A percentile compares a stretch with the other conserved stretches of the same genome.
Conservation (phyloP, 2,113 vertebrate genomes). For the Picathartes gymnocephalus region DNA sequence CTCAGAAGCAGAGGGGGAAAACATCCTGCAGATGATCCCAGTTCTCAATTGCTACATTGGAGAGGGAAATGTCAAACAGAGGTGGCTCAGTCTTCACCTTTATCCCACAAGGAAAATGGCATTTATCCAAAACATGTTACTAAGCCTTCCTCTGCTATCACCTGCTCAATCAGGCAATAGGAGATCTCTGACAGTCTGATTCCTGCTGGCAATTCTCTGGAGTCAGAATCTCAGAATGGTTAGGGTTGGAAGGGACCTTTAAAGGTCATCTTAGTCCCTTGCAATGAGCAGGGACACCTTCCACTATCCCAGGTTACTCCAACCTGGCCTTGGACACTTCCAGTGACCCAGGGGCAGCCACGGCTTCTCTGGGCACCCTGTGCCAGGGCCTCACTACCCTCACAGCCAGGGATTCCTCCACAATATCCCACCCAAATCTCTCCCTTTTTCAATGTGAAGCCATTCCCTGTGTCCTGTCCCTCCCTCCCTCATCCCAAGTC, state of each 20-base stretch:
- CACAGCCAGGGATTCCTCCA: background rate
- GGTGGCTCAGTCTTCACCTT: background rate
- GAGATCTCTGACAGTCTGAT: background rate
- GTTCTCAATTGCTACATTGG: background rate
- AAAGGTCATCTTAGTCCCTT: background rate
- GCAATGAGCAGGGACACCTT: background rate
- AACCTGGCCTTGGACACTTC: background rate
- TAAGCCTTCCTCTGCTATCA: background rate
- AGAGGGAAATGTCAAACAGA: background rate
- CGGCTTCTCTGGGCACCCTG: background rate
- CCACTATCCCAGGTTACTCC: rapidly evolving
- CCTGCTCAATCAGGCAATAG: background rate
- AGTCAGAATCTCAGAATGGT: background rate
- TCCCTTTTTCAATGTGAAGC: background rate
- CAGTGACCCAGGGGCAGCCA: background rate
- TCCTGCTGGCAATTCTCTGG: background rate
- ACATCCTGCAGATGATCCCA: background rate
- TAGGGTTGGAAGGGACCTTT: background rate
- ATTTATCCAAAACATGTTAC: background rate
- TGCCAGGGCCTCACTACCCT: background rate
- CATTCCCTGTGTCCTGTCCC: background rate
- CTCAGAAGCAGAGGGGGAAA: background rate
- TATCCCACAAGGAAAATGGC: background rate
- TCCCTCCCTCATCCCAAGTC: background rate
- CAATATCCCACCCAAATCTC: background rate